phyloP scores from a whole-genome alignment of 2,888 invertebrate species.

The Diplazon laetatorius region DNA sequence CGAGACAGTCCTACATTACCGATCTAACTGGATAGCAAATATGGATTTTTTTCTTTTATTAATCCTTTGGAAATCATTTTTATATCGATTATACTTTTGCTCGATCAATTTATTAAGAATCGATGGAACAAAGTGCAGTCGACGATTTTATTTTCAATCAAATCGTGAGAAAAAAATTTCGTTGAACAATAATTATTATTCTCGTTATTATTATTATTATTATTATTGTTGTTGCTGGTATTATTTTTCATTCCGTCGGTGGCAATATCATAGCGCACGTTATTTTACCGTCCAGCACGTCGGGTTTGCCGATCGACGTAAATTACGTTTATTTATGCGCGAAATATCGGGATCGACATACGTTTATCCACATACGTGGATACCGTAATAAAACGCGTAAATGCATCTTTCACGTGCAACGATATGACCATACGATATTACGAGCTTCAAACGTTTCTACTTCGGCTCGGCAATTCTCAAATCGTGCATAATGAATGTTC shows the following conservation, averaged over 20 bases:
- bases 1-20: no score
- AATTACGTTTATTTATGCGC: slow-evolving; percentile 34
- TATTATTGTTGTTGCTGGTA: no score
- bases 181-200: no score
- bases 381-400: neutral
- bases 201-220: no score
- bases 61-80: no score
- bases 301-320: slow-evolving; percentile 3
- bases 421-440: neutral
- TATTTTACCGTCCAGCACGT: slow-evolving; percentile 30
- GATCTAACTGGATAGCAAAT: no score
- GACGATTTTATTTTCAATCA: no score
- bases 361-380: neutral
- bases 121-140: no score
- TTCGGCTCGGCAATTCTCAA: slow-evolving; percentile 21
- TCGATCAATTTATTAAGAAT: no score
- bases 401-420: neutral
- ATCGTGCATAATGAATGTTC: slow-evolving; percentile 26
- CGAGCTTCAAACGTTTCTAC: slow-evolving; percentile 15
- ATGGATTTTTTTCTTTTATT: no score
- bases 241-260: neutral
- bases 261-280: slow-evolving; percentile 10
- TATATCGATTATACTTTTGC: no score
- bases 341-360: slow-evolving; percentile 11
- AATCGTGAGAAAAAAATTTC: no score